Percentiles rank a stretch among this genome's conserved stretches.
phyloP scores from a whole-genome alignment of 2,888 invertebrate genomes.

The Flabesymbios commensalis region DNA sequence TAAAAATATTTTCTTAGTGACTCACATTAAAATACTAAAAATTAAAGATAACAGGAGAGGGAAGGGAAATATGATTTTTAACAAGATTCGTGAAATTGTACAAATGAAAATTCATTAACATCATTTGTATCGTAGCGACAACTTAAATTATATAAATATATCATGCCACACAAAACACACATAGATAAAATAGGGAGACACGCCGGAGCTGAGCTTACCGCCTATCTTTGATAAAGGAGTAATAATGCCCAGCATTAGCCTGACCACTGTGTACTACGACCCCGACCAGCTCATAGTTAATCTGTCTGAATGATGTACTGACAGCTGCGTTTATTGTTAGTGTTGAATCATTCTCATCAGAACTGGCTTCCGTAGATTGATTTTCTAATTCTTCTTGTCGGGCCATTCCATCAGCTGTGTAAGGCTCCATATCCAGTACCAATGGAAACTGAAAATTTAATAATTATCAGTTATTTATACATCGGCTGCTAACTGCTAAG shows the following conservation, averaged over 20 bases:
- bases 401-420: constrained; percentile 63
- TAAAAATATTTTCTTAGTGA: no score
- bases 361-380: neutral
- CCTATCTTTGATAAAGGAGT: constrained; percentile 64
- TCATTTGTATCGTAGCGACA: no score
- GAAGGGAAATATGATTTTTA: no score
- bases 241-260: constrained; percentile 66
- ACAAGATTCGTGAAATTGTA: no score
- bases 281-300: constrained; percentile 64
- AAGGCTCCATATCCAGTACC: constrained; percentile 64
- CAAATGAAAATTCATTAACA: no score
- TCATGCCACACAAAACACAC: no score
- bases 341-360: neutral
- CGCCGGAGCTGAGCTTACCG: constrained; percentile 47
- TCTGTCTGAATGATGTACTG: constrained; percentile 40
- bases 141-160: no score
- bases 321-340: neutral
- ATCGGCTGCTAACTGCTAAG: no score
- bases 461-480: constrained; percentile 8
- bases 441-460: constrained; percentile 62
- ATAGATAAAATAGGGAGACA: no score
- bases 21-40: no score
- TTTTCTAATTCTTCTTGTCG: constrained; percentile 34
- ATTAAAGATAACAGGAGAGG: no score
- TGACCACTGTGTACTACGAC: constrained; percentile 66